Conservation (phyloP, 2,113 vertebrate species). For the Galbula dea region DNA sequence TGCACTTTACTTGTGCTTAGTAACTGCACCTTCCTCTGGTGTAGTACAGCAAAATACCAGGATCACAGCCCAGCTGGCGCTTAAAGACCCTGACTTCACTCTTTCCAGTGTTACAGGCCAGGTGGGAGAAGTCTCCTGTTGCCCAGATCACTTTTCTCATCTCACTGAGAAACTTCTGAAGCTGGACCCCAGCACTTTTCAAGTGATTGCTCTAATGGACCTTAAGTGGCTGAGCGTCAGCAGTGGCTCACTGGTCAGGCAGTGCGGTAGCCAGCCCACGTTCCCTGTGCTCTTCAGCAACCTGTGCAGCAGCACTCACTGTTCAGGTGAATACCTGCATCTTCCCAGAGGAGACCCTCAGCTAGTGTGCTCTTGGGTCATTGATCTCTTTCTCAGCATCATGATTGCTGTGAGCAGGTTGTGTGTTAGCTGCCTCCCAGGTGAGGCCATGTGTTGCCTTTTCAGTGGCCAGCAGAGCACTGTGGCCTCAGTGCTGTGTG, state of each 20-base stretch:
- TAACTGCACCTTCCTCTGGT: neutral
- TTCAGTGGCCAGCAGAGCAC: neutral
- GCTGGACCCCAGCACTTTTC: neutral
- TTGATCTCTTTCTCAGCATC: neutral
- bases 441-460: neutral
- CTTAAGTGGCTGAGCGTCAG: neutral
- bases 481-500: neutral
- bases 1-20: neutral
- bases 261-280: neutral
- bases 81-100: neutral
- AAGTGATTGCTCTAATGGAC: neutral
- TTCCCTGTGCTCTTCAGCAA: neutral
- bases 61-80: neutral
- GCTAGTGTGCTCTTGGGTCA: neutral
- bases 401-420: neutral
- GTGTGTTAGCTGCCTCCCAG: neutral
- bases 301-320: neutral
- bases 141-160: neutral
- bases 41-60: neutral
- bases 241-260: neutral
- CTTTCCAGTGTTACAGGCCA: slow-evolving; percentile 21
- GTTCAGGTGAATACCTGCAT: neutral
- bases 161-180: neutral
- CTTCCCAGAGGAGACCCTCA: neutral
- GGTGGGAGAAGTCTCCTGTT: neutral